Evolutionary conservation across 2,888 invertebrate genomes (phyloP), one percentile per base, ranked within the genome.

Genomic region (Abscondita cerata): DNA sequence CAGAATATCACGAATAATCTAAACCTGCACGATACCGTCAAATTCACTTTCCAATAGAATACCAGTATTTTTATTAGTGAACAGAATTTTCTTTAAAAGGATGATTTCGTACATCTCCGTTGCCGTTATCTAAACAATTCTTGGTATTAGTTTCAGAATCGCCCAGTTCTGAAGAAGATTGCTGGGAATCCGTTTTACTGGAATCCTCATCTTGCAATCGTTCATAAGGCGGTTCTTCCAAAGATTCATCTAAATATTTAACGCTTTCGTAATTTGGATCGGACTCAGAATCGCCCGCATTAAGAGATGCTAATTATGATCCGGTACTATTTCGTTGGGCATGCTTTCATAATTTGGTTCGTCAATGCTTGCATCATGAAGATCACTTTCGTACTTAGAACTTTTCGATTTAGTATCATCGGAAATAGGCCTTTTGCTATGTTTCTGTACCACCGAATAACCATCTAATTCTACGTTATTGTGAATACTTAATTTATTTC

Each of bases 211-310:
- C 78, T 48, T 74, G 71, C 11, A 89, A 81, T 70, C 84, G 84
- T 72, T 90, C 90, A 62, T 90, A 90, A 0, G 90, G 89, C 51
- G 90, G 89, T 52, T 89, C 89, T 60, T 80, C 81, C 19, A 82
- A 81, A 0, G 81, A 72, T 1, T 86, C 75, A 62, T 87, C 88
- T 71, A 88, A 84, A 78, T 91, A 91, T 68, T 89, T 89, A 0
- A 93, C 91, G 67, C 91, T 92, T 76, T 93, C 92, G 73, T 93
- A 93, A 76, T 92, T 92, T 0, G 92, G 91, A 75, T 89, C 92
- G 0, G 89, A 88, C 76, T 92, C 92, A 73, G 91, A 91, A 66
- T 88, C 89, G 2, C 79, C 80, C 18, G 76, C 76, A 36, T 80
- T 81, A 6, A 81, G 76, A 0, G 88, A 88, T 0, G 83, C 86